A percentile compares a stretch with the other conserved stretches of the same genome.
phyloP scores from a whole-genome alignment of 2,888 invertebrate species.

The Caenorhabditis wallacei region DNA sequence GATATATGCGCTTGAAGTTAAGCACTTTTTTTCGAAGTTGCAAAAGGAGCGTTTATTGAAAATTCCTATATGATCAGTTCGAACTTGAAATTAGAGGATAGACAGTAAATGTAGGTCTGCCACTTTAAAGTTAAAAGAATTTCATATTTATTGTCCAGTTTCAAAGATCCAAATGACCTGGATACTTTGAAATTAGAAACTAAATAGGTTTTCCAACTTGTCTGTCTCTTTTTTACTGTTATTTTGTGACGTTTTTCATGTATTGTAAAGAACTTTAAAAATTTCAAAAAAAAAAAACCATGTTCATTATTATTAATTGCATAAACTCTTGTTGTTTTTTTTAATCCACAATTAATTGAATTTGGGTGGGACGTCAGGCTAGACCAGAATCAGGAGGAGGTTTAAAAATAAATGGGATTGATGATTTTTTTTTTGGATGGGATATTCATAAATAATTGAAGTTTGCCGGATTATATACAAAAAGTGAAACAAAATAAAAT shows the following conservation, averaged over 20 bases:
- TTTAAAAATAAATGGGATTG: not conserved
- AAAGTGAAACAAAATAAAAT: conserved; percentile 1
- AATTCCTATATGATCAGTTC: too few species aligned
- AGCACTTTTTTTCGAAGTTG: too few species aligned
- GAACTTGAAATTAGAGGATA: too few species aligned
- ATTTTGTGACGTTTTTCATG: not conserved
- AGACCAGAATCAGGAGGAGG: conserved; percentile 31
- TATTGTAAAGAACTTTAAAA: not conserved
- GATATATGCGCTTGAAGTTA: too few species aligned
- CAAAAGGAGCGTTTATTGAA: too few species aligned
- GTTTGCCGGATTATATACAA: conserved; percentile 30
- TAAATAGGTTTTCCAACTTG: too few species aligned
- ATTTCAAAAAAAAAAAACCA: conserved; percentile 5
- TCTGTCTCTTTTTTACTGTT: not conserved
- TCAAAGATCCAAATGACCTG: too few species aligned
- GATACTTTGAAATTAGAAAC: too few species aligned
- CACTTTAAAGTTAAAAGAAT: too few species aligned
- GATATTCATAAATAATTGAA: conserved; percentile 25
- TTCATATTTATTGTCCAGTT: too few species aligned
- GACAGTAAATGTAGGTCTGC: too few species aligned
- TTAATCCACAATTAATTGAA: conserved; percentile 13
- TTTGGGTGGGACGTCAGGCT: conserved; percentile 5
- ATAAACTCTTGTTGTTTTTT: conserved; percentile 24
- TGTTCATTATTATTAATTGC: conserved; percentile 42
- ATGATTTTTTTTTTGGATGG: not conserved